These are phyloP conservation scores for Pollachius pollachius DNA, from an alignment of 2,113 vertebrate species.

Conservation along the genomic window DNA sequence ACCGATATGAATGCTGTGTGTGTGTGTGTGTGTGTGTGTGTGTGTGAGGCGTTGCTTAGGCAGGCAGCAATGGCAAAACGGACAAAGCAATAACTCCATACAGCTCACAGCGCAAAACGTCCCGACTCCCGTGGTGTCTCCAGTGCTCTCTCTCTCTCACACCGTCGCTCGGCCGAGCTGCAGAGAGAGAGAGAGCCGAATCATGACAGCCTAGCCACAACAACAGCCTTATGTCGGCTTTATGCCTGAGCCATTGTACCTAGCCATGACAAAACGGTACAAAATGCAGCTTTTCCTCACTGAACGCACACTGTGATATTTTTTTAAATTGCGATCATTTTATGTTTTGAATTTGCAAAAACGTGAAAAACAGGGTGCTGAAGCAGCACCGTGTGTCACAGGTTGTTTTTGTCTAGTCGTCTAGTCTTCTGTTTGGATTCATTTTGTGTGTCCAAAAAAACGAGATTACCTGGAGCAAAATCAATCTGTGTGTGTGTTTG, in stretches of 20 bases:
- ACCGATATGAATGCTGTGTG: no score
- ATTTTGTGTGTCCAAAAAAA: background rate
- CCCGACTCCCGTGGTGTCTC: no score
- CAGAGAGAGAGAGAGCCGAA: background rate
- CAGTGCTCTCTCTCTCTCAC: no score
- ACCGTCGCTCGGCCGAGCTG: no score
- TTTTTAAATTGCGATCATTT: background rate
- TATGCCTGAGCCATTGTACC: background rate
- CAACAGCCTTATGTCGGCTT: background rate
- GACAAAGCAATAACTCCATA: no score
- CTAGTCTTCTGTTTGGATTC: slow-evolving; percentile 7
- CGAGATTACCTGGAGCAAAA: background rate
- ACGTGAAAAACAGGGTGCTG: no score
- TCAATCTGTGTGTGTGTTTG: slow-evolving; percentile 3
- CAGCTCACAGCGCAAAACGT: no score
- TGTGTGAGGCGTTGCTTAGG: no score
- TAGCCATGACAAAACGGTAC: no score
- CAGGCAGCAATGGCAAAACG: no score
- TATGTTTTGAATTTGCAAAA: slow-evolving; percentile 4
- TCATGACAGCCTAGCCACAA: background rate
- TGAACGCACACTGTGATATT: background rate
- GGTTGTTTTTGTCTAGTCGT: background rate
- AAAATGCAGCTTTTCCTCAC: background rate
- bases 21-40: no score
- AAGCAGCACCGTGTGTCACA: no score